These are phyloP conservation scores for Sipha maydis DNA, from an alignment of 2,888 invertebrate genomes.

Conservation along the genomic window DNA sequence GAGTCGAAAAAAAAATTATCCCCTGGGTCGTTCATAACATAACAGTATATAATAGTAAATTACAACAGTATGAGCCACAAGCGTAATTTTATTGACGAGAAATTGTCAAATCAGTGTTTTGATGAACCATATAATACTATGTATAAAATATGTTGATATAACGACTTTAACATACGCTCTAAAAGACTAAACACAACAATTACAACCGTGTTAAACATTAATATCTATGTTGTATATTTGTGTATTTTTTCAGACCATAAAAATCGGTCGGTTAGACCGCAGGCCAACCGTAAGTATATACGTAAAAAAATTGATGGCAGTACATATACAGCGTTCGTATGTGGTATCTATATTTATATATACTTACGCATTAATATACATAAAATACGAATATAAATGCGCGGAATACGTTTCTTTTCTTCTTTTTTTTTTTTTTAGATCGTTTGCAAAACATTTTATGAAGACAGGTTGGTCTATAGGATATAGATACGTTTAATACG, in stretches of 20 bases:
- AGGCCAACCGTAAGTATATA: background rate
- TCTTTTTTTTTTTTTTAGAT: background rate
- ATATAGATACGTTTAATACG: background rate
- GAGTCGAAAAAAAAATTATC: too few species aligned
- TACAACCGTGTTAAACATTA: conserved; percentile 41
- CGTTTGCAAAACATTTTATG: background rate
- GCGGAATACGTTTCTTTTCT: background rate
- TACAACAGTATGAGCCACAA: too few species aligned
- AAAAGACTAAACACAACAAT: conserved; percentile 29
- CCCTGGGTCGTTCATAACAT: too few species aligned
- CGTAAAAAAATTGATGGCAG: background rate
- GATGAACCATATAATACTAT: too few species aligned
- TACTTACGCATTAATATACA: background rate
- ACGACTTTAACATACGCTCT: background rate
- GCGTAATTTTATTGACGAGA: too few species aligned
- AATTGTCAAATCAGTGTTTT: too few species aligned
- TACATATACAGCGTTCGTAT: background rate
- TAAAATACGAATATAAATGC: background rate
- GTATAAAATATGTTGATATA: background rate
- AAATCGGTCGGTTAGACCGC: background rate
- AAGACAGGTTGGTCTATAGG: background rate
- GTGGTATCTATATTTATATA: background rate
- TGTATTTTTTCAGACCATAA: background rate
- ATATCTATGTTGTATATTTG: conserved; percentile 5
- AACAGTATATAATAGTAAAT: too few species aligned